Percentiles rank a stretch among this genome's conserved stretches.
Conservation (phyloP, 2,797 vertebrate species). For the Manis crassicaudata region DNA sequence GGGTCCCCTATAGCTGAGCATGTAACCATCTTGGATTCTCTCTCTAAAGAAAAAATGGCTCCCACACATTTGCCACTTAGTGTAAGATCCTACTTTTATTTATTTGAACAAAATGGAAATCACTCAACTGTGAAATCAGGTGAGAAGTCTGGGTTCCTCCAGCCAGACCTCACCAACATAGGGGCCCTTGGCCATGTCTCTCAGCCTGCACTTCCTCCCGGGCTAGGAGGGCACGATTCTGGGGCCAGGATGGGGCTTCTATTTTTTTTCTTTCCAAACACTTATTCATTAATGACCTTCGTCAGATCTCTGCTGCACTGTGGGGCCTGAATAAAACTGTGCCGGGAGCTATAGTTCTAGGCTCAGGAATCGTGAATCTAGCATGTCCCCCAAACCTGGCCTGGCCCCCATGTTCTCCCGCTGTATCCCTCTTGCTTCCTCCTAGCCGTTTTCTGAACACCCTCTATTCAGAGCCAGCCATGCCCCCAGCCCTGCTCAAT, state of each 20-base stretch:
- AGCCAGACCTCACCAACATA: neutral
- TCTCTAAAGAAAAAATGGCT: neutral
- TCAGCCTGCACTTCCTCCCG: neutral
- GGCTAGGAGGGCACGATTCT: neutral
- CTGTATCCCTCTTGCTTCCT: neutral
- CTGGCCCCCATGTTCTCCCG: no score
- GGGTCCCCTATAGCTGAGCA: neutral
- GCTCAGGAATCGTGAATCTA: neutral
- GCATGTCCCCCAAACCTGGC: neutral
- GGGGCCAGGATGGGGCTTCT: neutral
- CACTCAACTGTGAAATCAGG: neutral
- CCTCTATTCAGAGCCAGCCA: neutral
- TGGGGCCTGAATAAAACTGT: neutral
- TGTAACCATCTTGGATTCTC: neutral
- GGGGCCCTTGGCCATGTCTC: rapidly evolving
- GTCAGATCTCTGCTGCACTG: neutral
- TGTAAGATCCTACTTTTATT: neutral
- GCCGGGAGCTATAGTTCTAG: neutral
- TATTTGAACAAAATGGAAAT: neutral
- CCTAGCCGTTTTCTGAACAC: neutral
- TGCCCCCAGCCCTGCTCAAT: neutral
- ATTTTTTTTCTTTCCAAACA: neutral
- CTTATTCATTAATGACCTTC: neutral
- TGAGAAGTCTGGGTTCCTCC: neutral
- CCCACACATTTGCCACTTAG: neutral